These are phyloP conservation scores for Xestia sexstrigata DNA, from an alignment of 2,888 invertebrate species.

Conservation along the genomic window DNA sequence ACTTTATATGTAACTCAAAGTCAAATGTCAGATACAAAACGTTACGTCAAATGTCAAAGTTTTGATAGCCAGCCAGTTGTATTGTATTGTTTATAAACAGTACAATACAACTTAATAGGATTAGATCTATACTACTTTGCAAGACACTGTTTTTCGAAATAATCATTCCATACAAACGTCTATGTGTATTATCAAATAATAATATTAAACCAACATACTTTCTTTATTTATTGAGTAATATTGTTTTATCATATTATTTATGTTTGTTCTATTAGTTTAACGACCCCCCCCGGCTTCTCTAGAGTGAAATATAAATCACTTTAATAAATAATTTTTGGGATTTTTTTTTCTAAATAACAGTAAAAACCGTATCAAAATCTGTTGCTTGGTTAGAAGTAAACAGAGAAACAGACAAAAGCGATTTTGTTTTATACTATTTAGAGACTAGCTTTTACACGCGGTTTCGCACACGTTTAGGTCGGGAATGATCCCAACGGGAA, in stretches of 20 bases:
- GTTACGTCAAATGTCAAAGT: conserved; percentile 41
- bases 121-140: conserved; percentile 14
- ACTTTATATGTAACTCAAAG: not conserved
- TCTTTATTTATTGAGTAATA: conserved; percentile 34
- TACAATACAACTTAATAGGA: conserved; percentile 32
- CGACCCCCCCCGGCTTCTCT: not conserved
- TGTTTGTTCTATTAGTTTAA: not conserved
- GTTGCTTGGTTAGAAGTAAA: not conserved
- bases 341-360: not conserved
- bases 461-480: not conserved
- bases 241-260: not conserved
- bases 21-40: conserved; percentile 36
- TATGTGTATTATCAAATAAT: conserved; percentile 10
- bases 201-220: conserved; percentile 27
- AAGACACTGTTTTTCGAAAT: conserved; percentile 41
- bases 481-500: too few relatives aligned
- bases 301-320: not conserved
- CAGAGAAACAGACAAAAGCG: not conserved
- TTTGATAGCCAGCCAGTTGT: conserved; percentile 34
- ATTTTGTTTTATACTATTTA: not conserved
- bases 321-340: too few relatives aligned
- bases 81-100: not conserved
- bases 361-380: not conserved
- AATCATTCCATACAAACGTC: conserved; percentile 7
- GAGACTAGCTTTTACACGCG: too few relatives aligned